Percentiles rank a stretch among this genome's conserved stretches.
These are phyloP conservation scores for Caenorhabditis virilis DNA, from an alignment of 2,888 invertebrate species.

Conservation along the genomic window DNA sequence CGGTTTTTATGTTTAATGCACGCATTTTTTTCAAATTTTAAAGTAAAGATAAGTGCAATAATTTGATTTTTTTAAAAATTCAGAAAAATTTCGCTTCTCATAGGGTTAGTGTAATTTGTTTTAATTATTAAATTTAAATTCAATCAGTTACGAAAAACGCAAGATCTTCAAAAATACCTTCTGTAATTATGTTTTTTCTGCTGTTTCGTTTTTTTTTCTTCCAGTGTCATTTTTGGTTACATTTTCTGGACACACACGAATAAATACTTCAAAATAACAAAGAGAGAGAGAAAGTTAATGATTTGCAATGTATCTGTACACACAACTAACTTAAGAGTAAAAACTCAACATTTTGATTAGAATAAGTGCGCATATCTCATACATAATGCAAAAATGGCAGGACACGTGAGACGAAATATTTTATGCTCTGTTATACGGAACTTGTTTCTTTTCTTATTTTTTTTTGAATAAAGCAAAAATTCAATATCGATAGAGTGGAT, in stretches of 20 bases:
- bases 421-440: too few relatives aligned
- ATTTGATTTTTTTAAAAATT: slow-evolving; percentile 10
- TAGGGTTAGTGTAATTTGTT: slow-evolving; percentile 33
- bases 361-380: slow-evolving; percentile 39
- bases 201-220: neutral
- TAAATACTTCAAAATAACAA: neutral
- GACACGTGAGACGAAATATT: too few relatives aligned
- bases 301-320: too few relatives aligned
- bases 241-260: neutral
- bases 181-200: slow-evolving; percentile 6
- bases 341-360: slow-evolving; percentile 32
- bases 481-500: neutral
- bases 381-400: slow-evolving; percentile 41
- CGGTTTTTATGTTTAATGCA: too few relatives aligned
- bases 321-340: slow-evolving; percentile 35
- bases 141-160: slow-evolving; percentile 23
- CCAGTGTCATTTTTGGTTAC: slow-evolving; percentile 12
- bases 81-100: slow-evolving; percentile 10
- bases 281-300: too few relatives aligned
- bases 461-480: slow-evolving; percentile 2
- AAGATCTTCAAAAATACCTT: slow-evolving; percentile 26
- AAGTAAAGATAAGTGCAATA: too few relatives aligned
- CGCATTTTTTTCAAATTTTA: too few relatives aligned
- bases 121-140: slow-evolving; percentile 1
- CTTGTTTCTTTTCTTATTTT: slow-evolving; percentile 10